A percentile compares a stretch with the other conserved stretches of the same genome.
Conservation (phyloP, 2,797 vertebrate genomes). For the Anguilla marmorata region DNA sequence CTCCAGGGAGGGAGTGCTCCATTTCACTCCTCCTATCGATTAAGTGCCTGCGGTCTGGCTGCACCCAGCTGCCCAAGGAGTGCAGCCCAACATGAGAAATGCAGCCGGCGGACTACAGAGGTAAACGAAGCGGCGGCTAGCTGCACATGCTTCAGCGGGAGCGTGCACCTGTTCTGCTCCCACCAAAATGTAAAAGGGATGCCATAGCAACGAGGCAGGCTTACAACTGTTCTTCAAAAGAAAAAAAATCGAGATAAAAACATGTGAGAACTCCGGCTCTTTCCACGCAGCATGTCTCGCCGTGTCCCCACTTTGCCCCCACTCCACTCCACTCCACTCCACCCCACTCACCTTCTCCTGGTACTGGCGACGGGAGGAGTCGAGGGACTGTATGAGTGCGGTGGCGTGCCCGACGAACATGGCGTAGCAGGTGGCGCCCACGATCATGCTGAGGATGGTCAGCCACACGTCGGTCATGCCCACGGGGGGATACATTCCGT, state of each 20-base stretch:
- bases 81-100: not conserved
- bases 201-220: too few relatives aligned
- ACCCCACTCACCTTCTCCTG: conserved; percentile 89
- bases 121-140: not conserved
- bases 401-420: conserved; percentile 99
- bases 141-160: too few relatives aligned
- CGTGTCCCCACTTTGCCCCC: too few relatives aligned
- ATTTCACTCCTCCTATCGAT: not conserved
- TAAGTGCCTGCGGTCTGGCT: not conserved
- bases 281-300: not conserved
- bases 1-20: not conserved
- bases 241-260: too few relatives aligned
- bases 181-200: not conserved
- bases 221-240: too few relatives aligned
- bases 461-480: conserved; percentile 98
- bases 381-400: conserved; percentile 95
- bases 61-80: not conserved
- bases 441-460: conserved; percentile 99
- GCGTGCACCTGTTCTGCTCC: too few relatives aligned
- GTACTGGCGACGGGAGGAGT: conserved; percentile 95
- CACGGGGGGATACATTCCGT: conserved; percentile 91
- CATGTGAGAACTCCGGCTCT: not conserved
- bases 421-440: conserved; percentile 97
- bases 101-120: not conserved
- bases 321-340: not conserved